phyloP scores from a whole-genome alignment of 2,113 vertebrate species.

The Rousettus leschenaultii region DNA sequence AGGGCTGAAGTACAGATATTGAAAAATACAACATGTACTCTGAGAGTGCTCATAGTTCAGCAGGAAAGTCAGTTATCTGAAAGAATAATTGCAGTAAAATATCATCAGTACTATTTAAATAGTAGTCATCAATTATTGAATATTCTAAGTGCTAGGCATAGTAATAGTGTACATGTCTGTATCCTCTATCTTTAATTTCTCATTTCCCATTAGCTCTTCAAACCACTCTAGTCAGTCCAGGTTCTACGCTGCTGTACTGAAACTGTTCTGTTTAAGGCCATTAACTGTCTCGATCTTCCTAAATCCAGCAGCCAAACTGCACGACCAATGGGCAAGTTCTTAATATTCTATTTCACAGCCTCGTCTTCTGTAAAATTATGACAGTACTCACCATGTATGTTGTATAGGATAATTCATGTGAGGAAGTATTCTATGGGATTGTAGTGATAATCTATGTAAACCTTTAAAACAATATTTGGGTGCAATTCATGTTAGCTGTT shows the following conservation, averaged over 20 bases:
- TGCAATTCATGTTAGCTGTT: neutral
- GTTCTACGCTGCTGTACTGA: neutral
- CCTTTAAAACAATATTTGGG: neutral
- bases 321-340: neutral
- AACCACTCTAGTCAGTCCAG: neutral
- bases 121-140: neutral
- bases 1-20: neutral
- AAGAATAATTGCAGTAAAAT: neutral
- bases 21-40: neutral
- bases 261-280: neutral
- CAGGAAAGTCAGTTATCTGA: neutral
- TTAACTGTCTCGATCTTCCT: neutral
- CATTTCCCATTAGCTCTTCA: neutral
- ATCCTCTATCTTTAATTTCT: neutral
- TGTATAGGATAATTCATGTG: neutral
- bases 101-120: neutral
- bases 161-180: fast-evolving
- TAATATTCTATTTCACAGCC: neutral
- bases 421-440: neutral
- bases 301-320: neutral
- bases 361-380: neutral
- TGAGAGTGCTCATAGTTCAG: neutral
- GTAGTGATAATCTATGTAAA: neutral
- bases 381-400: neutral
- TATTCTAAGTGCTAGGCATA: neutral